Base-by-base conservation (phyloP, 2,113 vertebrate species). In the Sebastes schlegelii region DNA sequence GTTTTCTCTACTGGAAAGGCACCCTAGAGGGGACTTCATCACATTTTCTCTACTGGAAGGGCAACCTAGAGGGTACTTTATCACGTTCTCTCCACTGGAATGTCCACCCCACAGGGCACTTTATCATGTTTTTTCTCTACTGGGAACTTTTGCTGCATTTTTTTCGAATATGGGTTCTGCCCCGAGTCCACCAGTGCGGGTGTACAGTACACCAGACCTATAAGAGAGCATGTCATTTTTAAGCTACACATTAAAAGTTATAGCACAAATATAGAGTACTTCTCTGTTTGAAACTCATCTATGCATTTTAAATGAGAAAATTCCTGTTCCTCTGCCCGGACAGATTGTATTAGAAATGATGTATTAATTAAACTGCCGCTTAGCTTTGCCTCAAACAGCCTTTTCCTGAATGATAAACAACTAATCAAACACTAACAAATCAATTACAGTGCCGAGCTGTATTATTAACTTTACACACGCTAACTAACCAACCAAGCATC, bases 361-460 rank as follows among this genome's bases (percentile, higher is more conserved):
- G 14, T 11, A 70, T 74, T 72, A 54, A 11, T 21, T 17, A 49
- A 61, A 46, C 66, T 34, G 60, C 21, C 16, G 34, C 82, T 77
- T 52, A 16, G 55, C 74, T 54, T 65, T 21, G 42, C n/a, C 45
- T 60, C 58, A 64, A 40, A 62, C 8, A 13, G 0, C 57, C 6
- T 76, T 57, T 58, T 46, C 73, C 55, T 69, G 58, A 86, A 86
- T 84, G 68, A 77, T 66, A 75, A 85, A 81, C 45, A 78, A 54
- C 43, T 66, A 76, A 86, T 89, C 65, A 85, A 83, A 74, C 1
- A 17, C 45, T 70, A 70, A 82, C 52, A 69, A 82, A 79, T 84
- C 71, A 73, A 86, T 84, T 73, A 87, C 63, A 10, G 48, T 17
- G 10, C 46, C 17, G 4, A 19, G 78, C 69, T 78, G 64, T 77